phyloP scores from a whole-genome alignment of 2,797 vertebrate genomes.

The Holocentrus rufus region DNA sequence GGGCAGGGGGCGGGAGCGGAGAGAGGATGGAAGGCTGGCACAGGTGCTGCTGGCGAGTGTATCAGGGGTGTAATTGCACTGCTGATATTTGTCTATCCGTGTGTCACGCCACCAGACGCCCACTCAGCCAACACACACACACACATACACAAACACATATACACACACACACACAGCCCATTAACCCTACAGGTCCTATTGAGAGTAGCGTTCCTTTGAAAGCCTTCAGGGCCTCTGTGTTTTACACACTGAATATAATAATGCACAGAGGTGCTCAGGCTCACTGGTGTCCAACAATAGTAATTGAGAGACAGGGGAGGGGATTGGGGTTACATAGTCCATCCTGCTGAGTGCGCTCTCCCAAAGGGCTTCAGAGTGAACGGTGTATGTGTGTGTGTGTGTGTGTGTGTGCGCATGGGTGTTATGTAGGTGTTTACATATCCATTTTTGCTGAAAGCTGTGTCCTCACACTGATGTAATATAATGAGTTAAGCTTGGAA shows the following conservation, averaged over 20 bases:
- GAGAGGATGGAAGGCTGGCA: conserved; percentile 76
- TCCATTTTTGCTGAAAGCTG: conserved; percentile 50
- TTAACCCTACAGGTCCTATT: conserved; percentile 87
- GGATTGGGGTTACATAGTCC: conserved; percentile 65
- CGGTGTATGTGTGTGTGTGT: conserved; percentile 32
- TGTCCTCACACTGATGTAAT: conserved; percentile 19
- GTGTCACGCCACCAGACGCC: conserved; percentile 77
- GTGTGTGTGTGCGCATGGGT: conserved; percentile 31
- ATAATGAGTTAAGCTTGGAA: conserved; percentile 43
- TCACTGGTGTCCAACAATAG: conserved; percentile 76
- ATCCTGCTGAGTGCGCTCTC: conserved; percentile 62
- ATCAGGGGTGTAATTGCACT: conserved; percentile 84
- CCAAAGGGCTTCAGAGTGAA: conserved; percentile 56
- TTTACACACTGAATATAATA: conserved; percentile 83
- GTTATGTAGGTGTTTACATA: conserved; percentile 24
- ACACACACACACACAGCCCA: conserved; percentile 68
- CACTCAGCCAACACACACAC: conserved; percentile 61
- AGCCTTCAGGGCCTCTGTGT: conserved; percentile 78
- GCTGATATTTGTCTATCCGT: conserved; percentile 83
- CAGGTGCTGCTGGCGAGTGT: conserved; percentile 83
- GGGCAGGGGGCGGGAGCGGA: conserved; percentile 50
- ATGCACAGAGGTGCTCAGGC: conserved; percentile 77
- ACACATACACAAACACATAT: conserved; percentile 10
- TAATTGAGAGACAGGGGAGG: conserved; percentile 82
- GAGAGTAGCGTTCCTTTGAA: conserved; percentile 82